These are phyloP conservation scores for Drosophila nr. fundita DNA, from an alignment of 2,888 invertebrate species.

Conservation along the genomic window DNA sequence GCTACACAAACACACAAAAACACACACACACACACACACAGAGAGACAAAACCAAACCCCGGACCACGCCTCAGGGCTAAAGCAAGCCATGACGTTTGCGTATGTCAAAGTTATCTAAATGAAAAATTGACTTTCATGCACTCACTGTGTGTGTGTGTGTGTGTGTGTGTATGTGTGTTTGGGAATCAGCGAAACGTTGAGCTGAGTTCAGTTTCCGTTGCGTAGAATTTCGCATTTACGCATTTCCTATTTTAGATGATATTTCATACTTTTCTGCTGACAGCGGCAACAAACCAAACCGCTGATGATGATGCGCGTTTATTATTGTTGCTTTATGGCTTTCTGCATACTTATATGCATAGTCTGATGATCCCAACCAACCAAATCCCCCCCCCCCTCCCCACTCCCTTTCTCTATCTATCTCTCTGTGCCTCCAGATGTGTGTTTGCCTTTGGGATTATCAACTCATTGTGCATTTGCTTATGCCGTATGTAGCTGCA, in stretches of 20 bases:
- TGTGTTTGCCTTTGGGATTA: conserved; percentile 74
- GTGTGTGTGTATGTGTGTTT: conserved; percentile 27
- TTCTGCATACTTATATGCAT: conserved; percentile 64
- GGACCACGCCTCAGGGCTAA: conserved; percentile 24
- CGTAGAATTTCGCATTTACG: conserved; percentile 78
- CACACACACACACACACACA: conserved; percentile 16
- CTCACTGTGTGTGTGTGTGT: conserved; percentile 18
- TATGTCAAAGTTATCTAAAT: conserved; percentile 81
- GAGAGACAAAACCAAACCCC: background rate
- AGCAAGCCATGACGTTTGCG: conserved; percentile 73
- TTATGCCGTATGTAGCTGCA: conserved; percentile 35
- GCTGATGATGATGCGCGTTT: conserved; percentile 79
- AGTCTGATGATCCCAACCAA: conserved; percentile 32
- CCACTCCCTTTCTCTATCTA: background rate
- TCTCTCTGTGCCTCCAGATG: conserved; percentile 6
- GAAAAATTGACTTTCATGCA: conserved; percentile 78
- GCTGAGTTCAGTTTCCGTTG: conserved; percentile 73
- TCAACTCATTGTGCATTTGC: conserved; percentile 74
- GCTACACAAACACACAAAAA: conserved; percentile 24
- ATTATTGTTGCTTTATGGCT: conserved; percentile 79
- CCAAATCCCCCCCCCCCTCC: background rate
- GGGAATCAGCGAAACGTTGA: conserved; percentile 63
- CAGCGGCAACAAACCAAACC: conserved; percentile 56
- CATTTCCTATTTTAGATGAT: conserved; percentile 81
- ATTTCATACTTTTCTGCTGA: conserved; percentile 78